Evolutionary conservation across 2,888 invertebrate genomes (phyloP), one percentile per base, ranked within the genome.

Genomic region (Mycalesis mineus): DNA sequence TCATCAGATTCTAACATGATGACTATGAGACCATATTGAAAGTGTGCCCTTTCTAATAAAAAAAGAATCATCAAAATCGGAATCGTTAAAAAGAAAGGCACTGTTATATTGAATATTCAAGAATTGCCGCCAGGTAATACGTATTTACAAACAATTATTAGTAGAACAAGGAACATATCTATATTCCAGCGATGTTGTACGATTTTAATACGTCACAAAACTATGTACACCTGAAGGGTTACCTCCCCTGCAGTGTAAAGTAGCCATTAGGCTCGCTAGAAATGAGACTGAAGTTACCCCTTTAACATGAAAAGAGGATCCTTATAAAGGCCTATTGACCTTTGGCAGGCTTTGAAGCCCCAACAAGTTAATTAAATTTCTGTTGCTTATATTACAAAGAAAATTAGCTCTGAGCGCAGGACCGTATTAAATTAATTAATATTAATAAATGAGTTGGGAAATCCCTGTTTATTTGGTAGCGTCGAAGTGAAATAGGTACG

Each of bases 301-400:
- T 84, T 85, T 84, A 45, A 22, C 44, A 37, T 80, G 73, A 53
- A 73, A 71, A 75, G 73, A 75, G 75, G 78, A 79, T 80, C 75
- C 78, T 78, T 68, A 59, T 57, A 66, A 72, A 71, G 68, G 68
- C 74, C 74, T 75, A 78, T 80, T 82, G 83, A 80, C 82, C 83
- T 76, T 75, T 69, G 73, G 74, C 73, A 69, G 70, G 75, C 79
- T 84, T 84, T 84, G 77, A 82, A 82, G 80, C 40, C 52, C 48
- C 52, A 74, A 73, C 71, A 75, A 77, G 77, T 83, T 86, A 86
- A 85, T 86, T 85, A 84, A 86, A 85, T 84, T 81, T 84, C 78
- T 77, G 71, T 71, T 81, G 78, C 75, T 80, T 78, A 80, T 71
- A 82, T 82, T 80, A 83, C 82, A 82, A 52, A 80, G 74, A 72